Percentiles rank a stretch among this genome's conserved stretches.
These are phyloP conservation scores for Burhinus oedicnemus DNA, from an alignment of 2,113 vertebrate species.

Conservation along the genomic window DNA sequence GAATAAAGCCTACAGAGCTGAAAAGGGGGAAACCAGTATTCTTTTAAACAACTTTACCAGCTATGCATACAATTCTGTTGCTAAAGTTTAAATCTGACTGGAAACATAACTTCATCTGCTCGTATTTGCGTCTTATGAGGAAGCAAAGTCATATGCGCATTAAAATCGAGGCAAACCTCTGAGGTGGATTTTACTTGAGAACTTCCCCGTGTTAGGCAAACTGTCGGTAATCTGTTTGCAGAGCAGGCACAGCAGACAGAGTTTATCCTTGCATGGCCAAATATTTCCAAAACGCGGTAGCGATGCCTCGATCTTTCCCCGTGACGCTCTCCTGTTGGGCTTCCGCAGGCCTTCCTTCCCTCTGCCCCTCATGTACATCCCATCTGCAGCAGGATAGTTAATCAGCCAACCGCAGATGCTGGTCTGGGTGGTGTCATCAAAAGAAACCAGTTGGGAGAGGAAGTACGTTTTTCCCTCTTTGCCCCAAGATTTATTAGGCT, in stretches of 20 bases:
- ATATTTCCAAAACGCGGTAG: background rate
- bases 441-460: background rate
- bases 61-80: background rate
- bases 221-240: background rate
- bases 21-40: background rate
- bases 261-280: background rate
- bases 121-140: background rate
- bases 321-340: background rate
- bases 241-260: background rate
- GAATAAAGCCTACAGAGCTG: background rate
- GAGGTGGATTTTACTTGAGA: background rate
- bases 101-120: background rate
- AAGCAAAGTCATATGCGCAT: background rate
- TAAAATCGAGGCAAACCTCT: background rate
- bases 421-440: background rate
- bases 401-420: background rate
- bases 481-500: background rate
- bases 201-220: background rate
- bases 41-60: background rate
- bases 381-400: background rate
- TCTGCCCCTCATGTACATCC: background rate
- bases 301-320: accelerated
- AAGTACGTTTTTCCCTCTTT: background rate
- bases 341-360: background rate
- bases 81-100: background rate